A percentile compares a stretch with the other conserved stretches of the same genome.
Conservation (phyloP, 1,140 invertebrate genomes). For the Cherax destructor region DNA sequence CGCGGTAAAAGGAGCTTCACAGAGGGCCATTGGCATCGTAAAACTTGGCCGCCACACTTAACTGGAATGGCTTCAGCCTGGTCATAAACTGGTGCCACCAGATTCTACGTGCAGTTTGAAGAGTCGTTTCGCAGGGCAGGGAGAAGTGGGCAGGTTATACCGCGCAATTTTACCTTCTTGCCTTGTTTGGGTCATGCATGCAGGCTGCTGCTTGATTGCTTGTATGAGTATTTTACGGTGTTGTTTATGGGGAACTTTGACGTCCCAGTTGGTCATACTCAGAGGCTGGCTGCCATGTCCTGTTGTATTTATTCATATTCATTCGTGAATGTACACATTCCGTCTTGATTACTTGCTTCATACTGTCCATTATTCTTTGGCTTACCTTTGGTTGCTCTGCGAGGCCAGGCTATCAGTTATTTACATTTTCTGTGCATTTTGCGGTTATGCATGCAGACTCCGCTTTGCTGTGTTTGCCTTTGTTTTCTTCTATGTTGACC, state of each 20-base stretch:
- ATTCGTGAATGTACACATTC: slow-evolving; percentile 8
- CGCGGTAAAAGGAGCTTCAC: slow-evolving; percentile 65
- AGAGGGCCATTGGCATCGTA: slow-evolving; percentile 69
- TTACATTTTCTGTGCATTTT: slow-evolving; percentile 35
- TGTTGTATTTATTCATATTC: slow-evolving; percentile 42
- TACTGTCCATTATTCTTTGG: neutral
- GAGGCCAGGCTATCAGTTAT: neutral
- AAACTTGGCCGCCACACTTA: slow-evolving; percentile 69
- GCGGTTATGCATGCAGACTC: slow-evolving; percentile 14
- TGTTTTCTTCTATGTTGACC: slow-evolving; percentile 38
- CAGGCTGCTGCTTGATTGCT: slow-evolving; percentile 54
- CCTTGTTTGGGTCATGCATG: slow-evolving; percentile 65
- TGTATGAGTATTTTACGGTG: slow-evolving; percentile 48
- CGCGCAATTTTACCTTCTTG: neutral
- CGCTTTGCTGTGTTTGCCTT: slow-evolving; percentile 10
- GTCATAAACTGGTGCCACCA: slow-evolving; percentile 66
- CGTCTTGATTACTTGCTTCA: slow-evolving; percentile 13
- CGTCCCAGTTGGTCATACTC: slow-evolving; percentile 6
- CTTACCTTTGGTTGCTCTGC: neutral
- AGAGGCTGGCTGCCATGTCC: slow-evolving; percentile 5
- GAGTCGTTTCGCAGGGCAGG: slow-evolving; percentile 61
- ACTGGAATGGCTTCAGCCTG: slow-evolving; percentile 70
- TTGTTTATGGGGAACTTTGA: slow-evolving; percentile 56
- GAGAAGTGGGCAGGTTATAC: slow-evolving; percentile 40
- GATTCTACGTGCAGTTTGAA: slow-evolving; percentile 68